Conservation (phyloP, 2,888 invertebrate genomes). For the Horisme vitalbata region DNA sequence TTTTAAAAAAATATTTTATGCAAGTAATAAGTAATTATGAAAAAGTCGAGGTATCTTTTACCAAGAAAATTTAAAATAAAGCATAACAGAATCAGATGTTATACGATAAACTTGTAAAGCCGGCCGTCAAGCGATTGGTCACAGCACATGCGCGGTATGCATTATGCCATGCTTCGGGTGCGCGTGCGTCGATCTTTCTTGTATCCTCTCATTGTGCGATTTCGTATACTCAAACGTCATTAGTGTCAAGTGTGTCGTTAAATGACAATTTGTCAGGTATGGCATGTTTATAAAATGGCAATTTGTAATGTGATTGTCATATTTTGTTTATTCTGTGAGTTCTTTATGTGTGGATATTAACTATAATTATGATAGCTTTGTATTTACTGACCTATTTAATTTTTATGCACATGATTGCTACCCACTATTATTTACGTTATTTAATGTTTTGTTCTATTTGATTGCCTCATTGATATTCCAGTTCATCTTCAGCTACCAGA, state of each 20-base stretch:
- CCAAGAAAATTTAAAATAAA: slow-evolving; percentile 19
- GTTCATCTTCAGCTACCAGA: too few species aligned
- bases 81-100: slow-evolving; percentile 17
- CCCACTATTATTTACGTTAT: too few species aligned
- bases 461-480: too few species aligned
- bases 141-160: slow-evolving; percentile 36
- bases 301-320: slow-evolving; percentile 31
- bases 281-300: slow-evolving; percentile 28
- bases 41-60: background rate
- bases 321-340: slow-evolving; percentile 1
- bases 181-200: slow-evolving; percentile 41
- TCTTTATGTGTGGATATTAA: too few species aligned
- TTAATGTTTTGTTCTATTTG: too few species aligned
- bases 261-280: slow-evolving; percentile 43
- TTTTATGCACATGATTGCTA: too few species aligned
- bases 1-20: too few species aligned
- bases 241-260: slow-evolving; percentile 61
- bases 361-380: too few species aligned
- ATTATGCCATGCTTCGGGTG: slow-evolving; percentile 21
- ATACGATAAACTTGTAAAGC: slow-evolving; percentile 33
- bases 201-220: slow-evolving; percentile 62
- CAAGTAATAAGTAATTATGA: too few species aligned
- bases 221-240: slow-evolving; percentile 63
- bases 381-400: too few species aligned
- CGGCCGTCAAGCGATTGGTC: slow-evolving; percentile 32